Percentiles rank a stretch among this genome's conserved stretches.
Evolutionary conservation across 1,140 invertebrate species (phyloP).

Genomic region (Magallana ariakensis): DNA sequence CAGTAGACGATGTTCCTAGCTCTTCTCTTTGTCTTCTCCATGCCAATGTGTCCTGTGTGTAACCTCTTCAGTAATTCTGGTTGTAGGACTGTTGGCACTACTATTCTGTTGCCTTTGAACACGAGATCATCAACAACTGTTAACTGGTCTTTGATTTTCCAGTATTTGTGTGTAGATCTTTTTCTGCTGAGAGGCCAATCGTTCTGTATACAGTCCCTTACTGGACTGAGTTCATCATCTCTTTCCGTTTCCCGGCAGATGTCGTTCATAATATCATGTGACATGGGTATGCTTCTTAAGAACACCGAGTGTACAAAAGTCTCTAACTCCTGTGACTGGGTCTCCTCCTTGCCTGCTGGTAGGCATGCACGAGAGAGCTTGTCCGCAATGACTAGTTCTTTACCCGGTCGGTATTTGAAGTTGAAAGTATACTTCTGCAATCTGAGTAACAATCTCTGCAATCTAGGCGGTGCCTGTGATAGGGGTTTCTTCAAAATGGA

Average conservation of each 20-base stretch:
- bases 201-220: slow-evolving; percentile 9
- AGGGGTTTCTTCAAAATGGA: slow-evolving; percentile 56
- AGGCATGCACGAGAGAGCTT: slow-evolving; percentile 50
- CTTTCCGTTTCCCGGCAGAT: slow-evolving; percentile 41
- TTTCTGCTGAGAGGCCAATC: slow-evolving; percentile 32
- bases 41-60: slow-evolving; percentile 61
- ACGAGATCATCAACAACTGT: slow-evolving; percentile 52
- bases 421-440: slow-evolving; percentile 78
- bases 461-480: slow-evolving; percentile 41
- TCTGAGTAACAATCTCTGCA: slow-evolving; percentile 68
- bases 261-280: neutral
- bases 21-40: slow-evolving; percentile 50
- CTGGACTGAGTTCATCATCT: slow-evolving; percentile 43
- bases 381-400: slow-evolving; percentile 78
- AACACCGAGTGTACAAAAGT: neutral
- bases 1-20: slow-evolving; percentile 59
- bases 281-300: neutral
- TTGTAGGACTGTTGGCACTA: slow-evolving; percentile 47
- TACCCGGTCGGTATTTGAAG: slow-evolving; percentile 71
- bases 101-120: slow-evolving; percentile 58
- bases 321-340: neutral
- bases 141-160: slow-evolving; percentile 54
- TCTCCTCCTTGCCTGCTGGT: slow-evolving; percentile 24
- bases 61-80: slow-evolving; percentile 51
- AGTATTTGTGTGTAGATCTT: slow-evolving; percentile 42